Base-by-base conservation (phyloP, 2,113 vertebrate genomes). In the Bos indicus region DNA sequence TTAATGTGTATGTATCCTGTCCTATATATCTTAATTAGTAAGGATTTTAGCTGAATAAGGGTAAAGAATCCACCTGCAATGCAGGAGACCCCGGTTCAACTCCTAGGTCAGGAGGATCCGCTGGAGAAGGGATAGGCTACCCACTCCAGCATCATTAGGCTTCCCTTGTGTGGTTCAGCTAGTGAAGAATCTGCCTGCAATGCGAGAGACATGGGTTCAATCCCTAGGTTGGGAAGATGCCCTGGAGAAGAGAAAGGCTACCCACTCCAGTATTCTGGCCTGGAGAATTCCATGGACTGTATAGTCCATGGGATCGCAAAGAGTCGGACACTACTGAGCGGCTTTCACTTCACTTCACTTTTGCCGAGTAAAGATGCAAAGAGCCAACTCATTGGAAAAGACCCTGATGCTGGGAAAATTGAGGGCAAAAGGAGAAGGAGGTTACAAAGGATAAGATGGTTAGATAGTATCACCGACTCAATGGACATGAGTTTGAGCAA, bases 311-410 rank as follows among this genome's bases (percentile, higher is more conserved):
- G 67, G 19, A 23, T 71, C 0, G 10, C 67, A 71, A 40, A 71
- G 19, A 40, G 67, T 74, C 2, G 0, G 19, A 74, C n/a, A 25
- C 1, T 0, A 74, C 10, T 74, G 67, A 74, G 67, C 0, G 2
- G 36, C n/a, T 74, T 71, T 40, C 67, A 74, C 67, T 2, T 74
- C 10, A 40, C 67, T 40, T 74, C 10, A 40, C 67, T 40, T 74
- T 40, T 21, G 40, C 25, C 7, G 12, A 77, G 71, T 43, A 43
- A 77, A 43, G 40, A 43, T 77, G 40, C 0, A 14, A 77, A 77
- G 40, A 26, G 71, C 40, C 40, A 43, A 7, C 40, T 77, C 40
- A 77, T 77, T 77, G 71, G 71, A 26, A 43, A 43, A 77, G 71
- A 77, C 23, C 40, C 40, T 77, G 21, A 43, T 4, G 71, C 71